Percentiles rank a stretch among this genome's conserved stretches.
phyloP scores from a whole-genome alignment of 2,113 vertebrate genomes.

The Arvicanthis niloticus region DNA sequence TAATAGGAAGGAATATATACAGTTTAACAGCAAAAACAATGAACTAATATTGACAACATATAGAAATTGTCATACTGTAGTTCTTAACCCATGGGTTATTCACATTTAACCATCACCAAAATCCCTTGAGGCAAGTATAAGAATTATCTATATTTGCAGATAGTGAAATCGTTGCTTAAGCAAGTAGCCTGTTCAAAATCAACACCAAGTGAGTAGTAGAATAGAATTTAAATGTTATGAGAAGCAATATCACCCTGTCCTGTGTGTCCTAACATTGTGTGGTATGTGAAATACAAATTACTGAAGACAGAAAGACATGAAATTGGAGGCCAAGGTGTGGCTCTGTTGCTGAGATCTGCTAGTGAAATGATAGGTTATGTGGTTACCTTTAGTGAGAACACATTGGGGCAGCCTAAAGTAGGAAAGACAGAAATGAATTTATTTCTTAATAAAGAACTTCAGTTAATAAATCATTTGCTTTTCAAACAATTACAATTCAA shows the following conservation, averaged over 20 bases:
- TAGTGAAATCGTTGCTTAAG: background rate
- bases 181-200: background rate
- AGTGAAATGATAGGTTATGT: background rate
- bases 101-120: background rate
- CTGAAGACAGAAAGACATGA: background rate
- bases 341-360: background rate
- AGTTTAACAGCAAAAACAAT: background rate
- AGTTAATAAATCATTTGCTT: background rate
- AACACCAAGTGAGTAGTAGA: background rate
- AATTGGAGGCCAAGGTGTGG: background rate
- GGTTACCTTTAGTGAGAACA: background rate
- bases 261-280: background rate
- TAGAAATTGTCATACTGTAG: background rate
- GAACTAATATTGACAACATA: background rate
- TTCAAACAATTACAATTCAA: background rate
- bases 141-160: background rate
- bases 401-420: background rate
- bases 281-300: background rate
- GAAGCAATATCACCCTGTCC: background rate
- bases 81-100: background rate
- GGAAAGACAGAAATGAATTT: background rate
- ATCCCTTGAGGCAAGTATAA: background rate
- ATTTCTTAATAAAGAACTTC: background rate
- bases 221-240: background rate
- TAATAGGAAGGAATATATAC: background rate